Evolutionary conservation across 2,797 vertebrate genomes (phyloP).

Genomic region (Sebastes minor): DNA sequence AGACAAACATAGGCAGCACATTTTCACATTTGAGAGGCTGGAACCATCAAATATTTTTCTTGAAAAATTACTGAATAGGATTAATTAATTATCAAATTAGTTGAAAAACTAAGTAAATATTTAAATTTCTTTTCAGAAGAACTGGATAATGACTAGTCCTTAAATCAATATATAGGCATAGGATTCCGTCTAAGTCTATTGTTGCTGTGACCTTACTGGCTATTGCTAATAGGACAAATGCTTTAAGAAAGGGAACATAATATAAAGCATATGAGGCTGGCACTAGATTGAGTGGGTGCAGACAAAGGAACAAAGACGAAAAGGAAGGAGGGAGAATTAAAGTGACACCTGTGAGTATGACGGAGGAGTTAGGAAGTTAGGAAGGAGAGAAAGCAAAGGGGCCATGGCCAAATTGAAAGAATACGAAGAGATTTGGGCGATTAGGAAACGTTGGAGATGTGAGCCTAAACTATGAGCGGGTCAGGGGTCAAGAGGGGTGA

Average conservation of each 20-base stretch:
- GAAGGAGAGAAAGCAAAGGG: conserved; percentile 37
- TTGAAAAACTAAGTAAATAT: background rate
- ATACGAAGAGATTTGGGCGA: conserved; percentile 39
- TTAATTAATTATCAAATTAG: background rate
- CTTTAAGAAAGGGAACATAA: background rate
- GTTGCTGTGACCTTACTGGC: background rate
- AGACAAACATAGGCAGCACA: background rate
- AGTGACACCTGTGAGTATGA: conserved; percentile 44
- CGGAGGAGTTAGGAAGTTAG: conserved; percentile 14
- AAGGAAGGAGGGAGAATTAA: conserved; percentile 1
- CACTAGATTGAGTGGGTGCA: background rate
- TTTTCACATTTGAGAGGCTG: background rate
- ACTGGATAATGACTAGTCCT: background rate
- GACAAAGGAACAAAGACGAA: conserved; percentile 14
- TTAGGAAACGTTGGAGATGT: conserved; percentile 56
- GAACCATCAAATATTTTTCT: background rate
- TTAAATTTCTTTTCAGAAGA: background rate
- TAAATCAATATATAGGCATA: background rate
- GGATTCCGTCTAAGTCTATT: too few relatives aligned
- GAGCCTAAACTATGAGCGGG: conserved; percentile 57
- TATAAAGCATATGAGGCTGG: background rate
- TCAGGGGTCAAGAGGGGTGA: conserved; percentile 78
- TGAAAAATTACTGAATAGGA: background rate
- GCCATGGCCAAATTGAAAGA: background rate
- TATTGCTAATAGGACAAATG: background rate